Evolutionary conservation across 2,113 vertebrate species (phyloP).

Genomic region (Corynorhinus townsendii): DNA sequence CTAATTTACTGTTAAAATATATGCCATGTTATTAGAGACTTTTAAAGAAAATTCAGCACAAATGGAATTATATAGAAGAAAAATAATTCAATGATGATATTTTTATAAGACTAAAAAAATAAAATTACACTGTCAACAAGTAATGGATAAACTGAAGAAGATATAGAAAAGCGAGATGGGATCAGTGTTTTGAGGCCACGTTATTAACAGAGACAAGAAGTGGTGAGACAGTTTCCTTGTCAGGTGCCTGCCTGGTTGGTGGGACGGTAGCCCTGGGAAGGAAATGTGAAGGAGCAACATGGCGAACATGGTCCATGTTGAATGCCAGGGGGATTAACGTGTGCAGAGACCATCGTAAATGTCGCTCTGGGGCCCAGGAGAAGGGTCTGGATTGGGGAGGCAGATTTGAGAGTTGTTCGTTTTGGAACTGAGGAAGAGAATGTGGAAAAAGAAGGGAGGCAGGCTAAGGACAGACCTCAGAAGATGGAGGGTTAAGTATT

Average conservation of each 20-base stretch:
- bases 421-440: not conserved
- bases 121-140: not conserved
- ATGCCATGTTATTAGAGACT: not conserved
- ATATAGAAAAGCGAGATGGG: not conserved
- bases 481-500: not conserved
- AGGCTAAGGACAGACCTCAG: not conserved
- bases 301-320: not conserved
- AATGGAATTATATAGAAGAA: not conserved
- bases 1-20: not conserved
- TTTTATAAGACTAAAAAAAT: not conserved
- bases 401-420: not conserved
- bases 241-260: not conserved
- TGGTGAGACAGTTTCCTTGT: not conserved
- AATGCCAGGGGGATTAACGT: not conserved
- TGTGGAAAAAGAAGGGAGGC: not conserved
- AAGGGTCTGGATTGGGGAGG: not conserved
- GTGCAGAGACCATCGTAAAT: not conserved
- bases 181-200: not conserved
- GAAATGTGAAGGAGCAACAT: not conserved
- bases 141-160: not conserved
- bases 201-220: not conserved
- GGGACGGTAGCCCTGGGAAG: not conserved
- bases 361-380: not conserved
- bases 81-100: not conserved
- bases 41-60: not conserved